Evolutionary conservation across 2,113 vertebrate genomes (phyloP).

Genomic region (Psilopsiagon aymara): DNA sequence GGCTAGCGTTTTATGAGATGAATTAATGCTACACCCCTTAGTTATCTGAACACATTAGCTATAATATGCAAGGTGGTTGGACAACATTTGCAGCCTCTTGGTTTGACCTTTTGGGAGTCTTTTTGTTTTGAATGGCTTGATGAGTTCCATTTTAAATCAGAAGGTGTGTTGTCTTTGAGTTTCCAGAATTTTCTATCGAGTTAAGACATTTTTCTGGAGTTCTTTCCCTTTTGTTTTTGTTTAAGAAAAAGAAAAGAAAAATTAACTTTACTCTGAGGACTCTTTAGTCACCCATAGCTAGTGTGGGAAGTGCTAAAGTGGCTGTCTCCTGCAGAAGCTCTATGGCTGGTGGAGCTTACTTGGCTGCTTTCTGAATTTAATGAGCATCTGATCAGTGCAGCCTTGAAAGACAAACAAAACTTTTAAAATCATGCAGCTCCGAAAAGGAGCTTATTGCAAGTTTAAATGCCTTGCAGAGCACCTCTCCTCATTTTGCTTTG

Average conservation of each 20-base stretch:
- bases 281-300: constrained; percentile 25
- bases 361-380: constrained; percentile 35
- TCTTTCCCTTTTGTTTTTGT: not conserved
- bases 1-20: not conserved
- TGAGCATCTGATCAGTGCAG: not conserved
- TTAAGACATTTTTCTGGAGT: not conserved
- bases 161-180: not conserved
- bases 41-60: not conserved
- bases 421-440: not conserved
- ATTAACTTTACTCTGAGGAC: not conserved
- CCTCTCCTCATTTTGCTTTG: not conserved
- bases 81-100: not conserved
- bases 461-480: not conserved
- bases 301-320: constrained; percentile 42
- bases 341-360: constrained; percentile 20
- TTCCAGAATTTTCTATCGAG: not conserved
- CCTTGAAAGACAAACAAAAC: not conserved
- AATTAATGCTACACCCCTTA: not conserved
- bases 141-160: not conserved
- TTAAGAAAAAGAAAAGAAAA: not conserved
- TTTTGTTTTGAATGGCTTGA: not conserved
- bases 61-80: not conserved
- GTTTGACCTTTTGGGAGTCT: not conserved
- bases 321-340: constrained; percentile 1
- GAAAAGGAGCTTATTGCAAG: not conserved